These are phyloP conservation scores for Antedon mediterranea DNA, from an alignment of 53 echinoderm and acorn worm genomes.

Conservation along the genomic window DNA sequence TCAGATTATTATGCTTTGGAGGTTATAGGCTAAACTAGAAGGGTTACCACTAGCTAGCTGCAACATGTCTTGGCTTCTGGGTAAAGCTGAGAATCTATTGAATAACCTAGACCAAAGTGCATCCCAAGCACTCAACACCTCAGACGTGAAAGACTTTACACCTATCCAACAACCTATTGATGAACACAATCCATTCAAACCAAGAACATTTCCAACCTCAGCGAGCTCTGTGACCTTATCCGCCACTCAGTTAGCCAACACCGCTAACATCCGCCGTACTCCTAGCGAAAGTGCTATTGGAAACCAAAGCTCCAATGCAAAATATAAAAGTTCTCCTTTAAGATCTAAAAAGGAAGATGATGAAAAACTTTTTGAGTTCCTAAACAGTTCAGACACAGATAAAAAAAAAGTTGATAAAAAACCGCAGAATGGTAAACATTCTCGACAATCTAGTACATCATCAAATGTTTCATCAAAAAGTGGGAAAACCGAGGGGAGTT, in stretches of 20 bases:
- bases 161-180: not conserved
- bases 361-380: conserved; percentile 91
- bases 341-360: conserved; percentile 58
- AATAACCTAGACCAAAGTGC: conserved; percentile 85
- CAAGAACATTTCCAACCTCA: conserved; percentile 21
- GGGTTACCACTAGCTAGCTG: no score
- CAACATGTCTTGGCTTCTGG: conserved; percentile 80
- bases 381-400: conserved; percentile 41
- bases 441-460: conserved; percentile 86
- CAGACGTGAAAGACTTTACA: not conserved
- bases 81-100: conserved; percentile 73
- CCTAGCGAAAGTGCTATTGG: conserved; percentile 58
- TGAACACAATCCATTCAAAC: not conserved
- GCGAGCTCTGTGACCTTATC: conserved; percentile 48
- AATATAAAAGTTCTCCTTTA: conserved; percentile 31
- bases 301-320: conserved; percentile 10
- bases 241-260: conserved; percentile 80
- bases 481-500: conserved; percentile 45
- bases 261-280: conserved; percentile 76
- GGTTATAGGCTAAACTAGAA: no score
- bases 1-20: no score
- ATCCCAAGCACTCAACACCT: conserved; percentile 33
- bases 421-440: conserved; percentile 48
- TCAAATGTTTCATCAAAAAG: conserved; percentile 77
- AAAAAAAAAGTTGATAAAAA: conserved; percentile 17